Conservation (phyloP, 2,888 invertebrate genomes). For the Suillia variegata region DNA sequence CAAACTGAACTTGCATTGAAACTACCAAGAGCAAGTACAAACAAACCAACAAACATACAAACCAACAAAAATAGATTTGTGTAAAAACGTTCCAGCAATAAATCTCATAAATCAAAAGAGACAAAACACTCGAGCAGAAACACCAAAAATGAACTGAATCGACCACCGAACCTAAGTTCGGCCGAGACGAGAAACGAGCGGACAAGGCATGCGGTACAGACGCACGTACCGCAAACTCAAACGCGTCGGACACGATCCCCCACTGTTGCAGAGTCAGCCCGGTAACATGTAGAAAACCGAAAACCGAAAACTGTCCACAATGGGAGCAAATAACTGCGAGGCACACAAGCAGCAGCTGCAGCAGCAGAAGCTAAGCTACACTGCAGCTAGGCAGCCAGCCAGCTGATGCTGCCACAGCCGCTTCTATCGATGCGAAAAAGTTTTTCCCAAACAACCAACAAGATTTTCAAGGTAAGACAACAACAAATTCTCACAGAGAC, state of each 20-base stretch:
- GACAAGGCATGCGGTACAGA: background rate
- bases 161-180: background rate
- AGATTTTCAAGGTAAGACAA: conserved; percentile 52
- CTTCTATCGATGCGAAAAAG: background rate
- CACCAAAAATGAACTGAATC: background rate
- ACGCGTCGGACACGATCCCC: background rate
- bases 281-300: background rate
- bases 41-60: no score
- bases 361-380: background rate
- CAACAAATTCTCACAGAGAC: background rate
- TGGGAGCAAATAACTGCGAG: conserved; percentile 51
- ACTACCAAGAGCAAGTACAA: background rate
- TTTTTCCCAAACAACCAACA: background rate
- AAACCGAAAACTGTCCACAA: conserved; percentile 37
- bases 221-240: background rate
- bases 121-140: conserved; percentile 50
- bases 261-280: background rate
- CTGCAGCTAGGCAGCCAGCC: background rate
- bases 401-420: background rate
- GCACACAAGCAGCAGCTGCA: conserved; percentile 25
- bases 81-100: conserved; percentile 39
- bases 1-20: background rate
- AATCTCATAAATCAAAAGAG: conserved; percentile 57
- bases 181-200: background rate
- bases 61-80: background rate